phyloP scores from a whole-genome alignment of 2,113 vertebrate genomes.

The Syngnathus typhle region DNA sequence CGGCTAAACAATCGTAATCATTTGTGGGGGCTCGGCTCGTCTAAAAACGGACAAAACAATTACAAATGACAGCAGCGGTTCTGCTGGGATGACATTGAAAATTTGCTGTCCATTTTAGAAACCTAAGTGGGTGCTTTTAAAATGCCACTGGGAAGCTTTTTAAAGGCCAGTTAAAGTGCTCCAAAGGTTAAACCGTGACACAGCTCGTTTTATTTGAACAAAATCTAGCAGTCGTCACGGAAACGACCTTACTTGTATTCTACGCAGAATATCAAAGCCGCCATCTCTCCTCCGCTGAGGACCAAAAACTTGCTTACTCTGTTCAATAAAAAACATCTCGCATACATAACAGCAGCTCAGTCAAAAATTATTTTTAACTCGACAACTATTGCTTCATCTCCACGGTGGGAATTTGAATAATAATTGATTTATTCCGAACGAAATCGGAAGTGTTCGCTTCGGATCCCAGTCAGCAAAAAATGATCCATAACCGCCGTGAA shows the following conservation, averaged over 20 bases:
- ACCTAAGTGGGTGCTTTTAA: background rate
- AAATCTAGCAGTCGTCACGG: background rate
- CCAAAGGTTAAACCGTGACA: background rate
- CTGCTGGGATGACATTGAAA: too few species aligned
- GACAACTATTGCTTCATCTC: conserved; percentile 38
- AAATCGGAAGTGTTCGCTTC: conserved; percentile 17
- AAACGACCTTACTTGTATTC: background rate
- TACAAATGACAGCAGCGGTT: background rate
- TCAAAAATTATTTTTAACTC: conserved; percentile 34
- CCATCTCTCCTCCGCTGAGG: conserved; percentile 10
- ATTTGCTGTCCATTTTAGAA: background rate
- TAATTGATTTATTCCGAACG: conserved; percentile 34
- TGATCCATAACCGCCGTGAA: background rate
- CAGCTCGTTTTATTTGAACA: background rate
- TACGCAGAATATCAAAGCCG: too few species aligned
- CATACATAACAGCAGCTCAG: conserved; percentile 36
- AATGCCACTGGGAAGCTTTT: background rate
- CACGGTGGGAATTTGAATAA: conserved; percentile 39
- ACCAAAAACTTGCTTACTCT: conserved; percentile 53
- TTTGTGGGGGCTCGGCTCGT: background rate
- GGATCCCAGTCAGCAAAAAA: conserved; percentile 5
- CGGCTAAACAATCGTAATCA: background rate
- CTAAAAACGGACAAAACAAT: background rate
- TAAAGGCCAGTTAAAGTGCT: background rate
- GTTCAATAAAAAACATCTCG: conserved; percentile 40